These are phyloP conservation scores for Muschampia staudingeri DNA, from an alignment of 2,888 invertebrate genomes.

Conservation along the genomic window DNA sequence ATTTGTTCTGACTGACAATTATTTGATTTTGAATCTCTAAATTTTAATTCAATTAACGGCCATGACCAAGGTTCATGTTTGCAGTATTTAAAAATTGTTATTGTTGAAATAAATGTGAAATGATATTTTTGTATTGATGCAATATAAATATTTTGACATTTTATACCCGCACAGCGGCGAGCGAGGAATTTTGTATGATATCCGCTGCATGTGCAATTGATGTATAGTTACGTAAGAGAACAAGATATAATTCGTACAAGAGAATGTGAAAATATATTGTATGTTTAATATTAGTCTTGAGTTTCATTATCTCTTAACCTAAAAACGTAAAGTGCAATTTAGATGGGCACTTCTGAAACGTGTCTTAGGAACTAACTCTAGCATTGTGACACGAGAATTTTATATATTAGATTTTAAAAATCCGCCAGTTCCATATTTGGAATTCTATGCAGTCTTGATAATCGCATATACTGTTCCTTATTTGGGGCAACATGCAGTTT, in stretches of 20 bases:
- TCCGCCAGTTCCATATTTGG: no score
- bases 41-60: neutral
- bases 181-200: neutral
- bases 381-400: no score
- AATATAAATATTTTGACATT: slow-evolving; percentile 19
- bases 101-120: slow-evolving; percentile 28
- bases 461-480: no score
- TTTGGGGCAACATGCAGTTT: no score
- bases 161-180: neutral
- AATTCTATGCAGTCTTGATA: no score
- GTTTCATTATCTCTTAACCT: neutral
- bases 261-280: slow-evolving; percentile 5
- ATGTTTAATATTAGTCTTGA: neutral
- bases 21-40: slow-evolving; percentile 13
- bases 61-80: neutral
- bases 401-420: no score
- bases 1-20: neutral
- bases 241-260: slow-evolving; percentile 1
- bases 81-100: slow-evolving; percentile 28
- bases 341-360: no score
- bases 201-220: neutral
- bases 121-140: slow-evolving; percentile 41
- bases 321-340: neutral
- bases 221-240: slow-evolving; percentile 21
- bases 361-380: no score